These are phyloP conservation scores for Hybos culiciformis DNA, from an alignment of 2,888 invertebrate species.

Conservation along the genomic window DNA sequence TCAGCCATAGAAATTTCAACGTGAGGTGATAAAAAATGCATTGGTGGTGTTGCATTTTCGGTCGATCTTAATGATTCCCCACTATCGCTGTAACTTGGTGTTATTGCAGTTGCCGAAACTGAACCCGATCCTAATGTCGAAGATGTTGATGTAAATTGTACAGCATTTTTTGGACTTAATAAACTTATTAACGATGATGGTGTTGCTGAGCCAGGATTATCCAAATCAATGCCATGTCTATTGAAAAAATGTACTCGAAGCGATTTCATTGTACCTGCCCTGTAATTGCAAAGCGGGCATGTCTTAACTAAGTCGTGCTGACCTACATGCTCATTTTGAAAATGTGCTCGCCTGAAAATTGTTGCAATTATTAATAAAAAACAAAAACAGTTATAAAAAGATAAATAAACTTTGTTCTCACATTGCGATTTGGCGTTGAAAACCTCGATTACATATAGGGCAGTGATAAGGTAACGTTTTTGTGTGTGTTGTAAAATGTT, in stretches of 20 bases:
- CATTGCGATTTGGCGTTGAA: slow-evolving; percentile 87
- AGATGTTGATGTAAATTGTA: slow-evolving; percentile 41
- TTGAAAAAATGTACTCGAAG: slow-evolving; percentile 80
- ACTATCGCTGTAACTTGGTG: slow-evolving; percentile 69
- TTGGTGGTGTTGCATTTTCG: slow-evolving; percentile 79
- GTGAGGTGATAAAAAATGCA: slow-evolving; percentile 83
- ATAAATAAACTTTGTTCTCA: no score
- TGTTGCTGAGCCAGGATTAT: slow-evolving; percentile 74
- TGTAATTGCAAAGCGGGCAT: slow-evolving; percentile 77
- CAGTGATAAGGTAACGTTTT: slow-evolving; percentile 87
- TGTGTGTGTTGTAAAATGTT: slow-evolving; percentile 85
- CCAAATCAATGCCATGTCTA: slow-evolving; percentile 75
- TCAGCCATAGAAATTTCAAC: slow-evolving; percentile 84
- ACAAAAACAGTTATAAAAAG: no score
- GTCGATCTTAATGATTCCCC: slow-evolving; percentile 70
- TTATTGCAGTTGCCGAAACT: slow-evolving; percentile 31
- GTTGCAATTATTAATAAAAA: no score
- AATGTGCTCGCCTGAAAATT: slow-evolving; percentile 83
- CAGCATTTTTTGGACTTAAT: slow-evolving; percentile 46
- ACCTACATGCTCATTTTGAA: slow-evolving; percentile 85
- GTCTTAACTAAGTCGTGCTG: slow-evolving; percentile 82
- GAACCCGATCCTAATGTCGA: slow-evolving; percentile 32
- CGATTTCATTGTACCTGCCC: slow-evolving; percentile 82
- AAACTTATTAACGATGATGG: slow-evolving; percentile 58
- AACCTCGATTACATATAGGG: slow-evolving; percentile 82